A percentile compares a stretch with the other conserved stretches of the same genome.
Conservation (phyloP, 1,140 invertebrate genomes). For the Pararge aegeria region DNA sequence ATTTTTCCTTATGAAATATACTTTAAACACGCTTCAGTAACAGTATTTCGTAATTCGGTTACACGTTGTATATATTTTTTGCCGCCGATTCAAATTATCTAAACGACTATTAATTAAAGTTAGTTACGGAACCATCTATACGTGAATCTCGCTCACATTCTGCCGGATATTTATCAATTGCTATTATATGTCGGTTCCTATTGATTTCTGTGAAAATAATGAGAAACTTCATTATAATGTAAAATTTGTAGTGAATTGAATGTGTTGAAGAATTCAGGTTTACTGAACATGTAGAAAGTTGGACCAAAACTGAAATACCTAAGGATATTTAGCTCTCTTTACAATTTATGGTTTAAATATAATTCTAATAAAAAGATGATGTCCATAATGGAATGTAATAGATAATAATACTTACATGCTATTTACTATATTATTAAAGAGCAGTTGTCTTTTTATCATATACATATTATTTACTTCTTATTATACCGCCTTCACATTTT, state of each 20-base stretch:
- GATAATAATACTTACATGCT: slow-evolving; percentile 19
- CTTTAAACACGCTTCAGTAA: no score
- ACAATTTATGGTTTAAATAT: slow-evolving; percentile 34
- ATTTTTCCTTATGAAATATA: no score
- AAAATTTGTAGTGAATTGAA: neutral
- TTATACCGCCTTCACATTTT: slow-evolving; percentile 43
- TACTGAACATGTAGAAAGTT: slow-evolving; percentile 31
- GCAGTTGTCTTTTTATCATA: slow-evolving; percentile 32
- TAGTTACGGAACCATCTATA: no score
- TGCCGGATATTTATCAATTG: no score
- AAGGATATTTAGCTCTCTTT: slow-evolving; percentile 57
- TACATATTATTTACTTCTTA: slow-evolving; percentile 31
- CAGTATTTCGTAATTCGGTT: no score
- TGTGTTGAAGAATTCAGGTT: neutral
- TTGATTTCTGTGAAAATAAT: neutral
- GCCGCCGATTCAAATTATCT: no score
- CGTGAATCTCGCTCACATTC: no score
- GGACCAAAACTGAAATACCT: slow-evolving; percentile 63
- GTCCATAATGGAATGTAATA: neutral
- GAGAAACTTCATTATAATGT: neutral
- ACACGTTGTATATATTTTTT: no score
- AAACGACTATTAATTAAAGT: no score
- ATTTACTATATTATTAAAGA: slow-evolving; percentile 25
- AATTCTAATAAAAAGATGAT: slow-evolving; percentile 23
- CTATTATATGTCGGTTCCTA: no score